phyloP scores from a whole-genome alignment of 2,113 vertebrate genomes.

The Onychostoma macrolepis region DNA sequence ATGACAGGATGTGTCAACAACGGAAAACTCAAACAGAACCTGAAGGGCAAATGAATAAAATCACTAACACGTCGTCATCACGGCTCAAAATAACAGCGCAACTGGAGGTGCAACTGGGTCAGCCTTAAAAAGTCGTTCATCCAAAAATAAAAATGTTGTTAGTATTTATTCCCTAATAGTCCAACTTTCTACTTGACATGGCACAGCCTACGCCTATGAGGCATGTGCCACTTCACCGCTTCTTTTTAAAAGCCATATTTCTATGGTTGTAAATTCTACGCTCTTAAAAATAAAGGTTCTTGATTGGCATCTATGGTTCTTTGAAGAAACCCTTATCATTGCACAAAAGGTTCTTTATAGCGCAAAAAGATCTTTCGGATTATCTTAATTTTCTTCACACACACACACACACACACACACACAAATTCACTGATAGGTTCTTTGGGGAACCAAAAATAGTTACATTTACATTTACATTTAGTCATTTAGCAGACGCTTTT shows the following conservation, averaged over 20 bases:
- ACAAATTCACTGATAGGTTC: no score
- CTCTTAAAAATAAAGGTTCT: not conserved
- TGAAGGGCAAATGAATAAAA: constrained; percentile 34
- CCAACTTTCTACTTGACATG: not conserved
- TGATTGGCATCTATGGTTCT: not conserved
- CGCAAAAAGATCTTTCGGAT: no score
- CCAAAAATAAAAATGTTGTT: not conserved
- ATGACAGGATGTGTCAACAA: constrained; percentile 31
- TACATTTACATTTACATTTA: no score
- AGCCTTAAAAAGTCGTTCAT: not conserved
- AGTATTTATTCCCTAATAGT: not conserved
- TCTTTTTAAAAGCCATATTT: not conserved
- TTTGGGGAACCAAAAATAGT: no score
- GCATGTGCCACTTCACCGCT: not conserved
- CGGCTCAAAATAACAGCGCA: constrained; percentile 32
- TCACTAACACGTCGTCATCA: constrained; percentile 17
- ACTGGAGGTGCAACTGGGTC: constrained; percentile 16
- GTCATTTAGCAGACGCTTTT: no score
- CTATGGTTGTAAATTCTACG: not conserved
- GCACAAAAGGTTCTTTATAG: no score
- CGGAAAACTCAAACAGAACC: constrained; percentile 6
- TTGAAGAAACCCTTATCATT: no score
- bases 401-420: no score
- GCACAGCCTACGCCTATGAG: not conserved
- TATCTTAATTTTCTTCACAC: no score